Conservation (phyloP, 1,140 invertebrate species). For the Propsilocerus akamusi region DNA sequence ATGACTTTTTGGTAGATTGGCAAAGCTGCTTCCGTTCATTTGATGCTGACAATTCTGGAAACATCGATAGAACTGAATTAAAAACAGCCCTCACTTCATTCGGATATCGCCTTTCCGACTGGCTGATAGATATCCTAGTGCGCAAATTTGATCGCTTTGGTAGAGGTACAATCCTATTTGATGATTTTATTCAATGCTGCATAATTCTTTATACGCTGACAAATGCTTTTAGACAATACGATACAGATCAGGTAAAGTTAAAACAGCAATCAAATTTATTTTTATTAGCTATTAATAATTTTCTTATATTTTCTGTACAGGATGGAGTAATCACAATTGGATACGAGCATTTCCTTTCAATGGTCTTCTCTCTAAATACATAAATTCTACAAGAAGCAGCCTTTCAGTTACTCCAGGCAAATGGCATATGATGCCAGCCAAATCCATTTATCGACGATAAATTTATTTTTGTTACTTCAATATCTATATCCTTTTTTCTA, state of each 20-base stretch:
- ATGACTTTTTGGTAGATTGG: too few relatives aligned
- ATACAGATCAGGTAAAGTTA: slow-evolving; percentile 87
- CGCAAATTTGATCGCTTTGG: slow-evolving; percentile 88
- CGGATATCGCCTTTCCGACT: slow-evolving; percentile 80
- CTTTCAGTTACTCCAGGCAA: too few relatives aligned
- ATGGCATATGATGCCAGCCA: too few relatives aligned
- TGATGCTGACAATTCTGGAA: slow-evolving; percentile 89
- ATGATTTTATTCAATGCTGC: slow-evolving; percentile 97
- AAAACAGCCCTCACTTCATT: slow-evolving; percentile 79
- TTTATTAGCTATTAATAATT: too few relatives aligned
- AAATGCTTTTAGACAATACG: slow-evolving; percentile 68
- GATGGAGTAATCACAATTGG: slow-evolving; percentile 90
- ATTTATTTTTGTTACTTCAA: too few relatives aligned
- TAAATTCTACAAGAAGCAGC: too few relatives aligned
- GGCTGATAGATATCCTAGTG: slow-evolving; percentile 62
- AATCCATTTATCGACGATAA: too few relatives aligned
- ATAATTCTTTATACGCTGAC: slow-evolving; percentile 83
- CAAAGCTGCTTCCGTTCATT: slow-evolving; percentile 89
- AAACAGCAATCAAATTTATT: too few relatives aligned
- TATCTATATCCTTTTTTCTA: too few relatives aligned
- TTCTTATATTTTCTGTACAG: too few relatives aligned
- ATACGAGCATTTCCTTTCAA: slow-evolving; percentile 91
- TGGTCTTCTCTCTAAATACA: slow-evolving; percentile 87
- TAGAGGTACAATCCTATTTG: slow-evolving; percentile 82
- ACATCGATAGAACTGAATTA: slow-evolving; percentile 81